Conservation (phyloP, 2,797 vertebrate species). For the Buphagus erythrorhynchus region DNA sequence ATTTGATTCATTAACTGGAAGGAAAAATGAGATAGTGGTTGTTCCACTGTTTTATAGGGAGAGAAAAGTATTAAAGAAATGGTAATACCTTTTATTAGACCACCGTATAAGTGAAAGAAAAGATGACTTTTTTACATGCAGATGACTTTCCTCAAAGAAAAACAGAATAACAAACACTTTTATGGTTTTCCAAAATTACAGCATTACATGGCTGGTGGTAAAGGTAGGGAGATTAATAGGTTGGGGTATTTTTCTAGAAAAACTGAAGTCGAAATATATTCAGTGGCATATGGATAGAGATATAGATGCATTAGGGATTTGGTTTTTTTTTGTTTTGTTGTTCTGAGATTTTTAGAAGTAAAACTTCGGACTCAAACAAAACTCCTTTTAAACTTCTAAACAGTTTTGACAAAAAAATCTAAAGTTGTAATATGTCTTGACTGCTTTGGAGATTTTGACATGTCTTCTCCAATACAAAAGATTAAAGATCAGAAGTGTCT, state of each 20-base stretch:
- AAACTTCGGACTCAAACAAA: background rate
- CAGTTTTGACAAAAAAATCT: background rate
- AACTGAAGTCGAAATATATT: background rate
- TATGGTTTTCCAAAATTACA: background rate
- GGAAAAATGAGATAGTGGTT: background rate
- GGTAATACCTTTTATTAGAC: background rate
- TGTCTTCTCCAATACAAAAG: background rate
- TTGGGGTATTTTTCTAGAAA: background rate
- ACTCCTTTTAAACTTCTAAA: background rate
- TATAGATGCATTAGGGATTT: background rate
- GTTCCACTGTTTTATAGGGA: background rate
- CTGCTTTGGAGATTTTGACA: fast-evolving
- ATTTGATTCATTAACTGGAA: background rate
- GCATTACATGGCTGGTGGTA: background rate
- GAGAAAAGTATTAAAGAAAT: background rate
- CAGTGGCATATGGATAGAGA: background rate
- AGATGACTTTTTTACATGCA: background rate
- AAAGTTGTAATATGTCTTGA: background rate
- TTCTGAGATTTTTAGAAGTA: background rate
- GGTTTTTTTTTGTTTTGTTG: background rate
- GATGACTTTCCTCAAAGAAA: background rate
- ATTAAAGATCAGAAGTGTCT: background rate
- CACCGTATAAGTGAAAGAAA: background rate
- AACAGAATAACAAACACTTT: background rate
- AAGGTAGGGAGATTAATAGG: background rate